Base-by-base conservation (phyloP, 2,888 invertebrate species). In the Ochropacha duplaris region DNA sequence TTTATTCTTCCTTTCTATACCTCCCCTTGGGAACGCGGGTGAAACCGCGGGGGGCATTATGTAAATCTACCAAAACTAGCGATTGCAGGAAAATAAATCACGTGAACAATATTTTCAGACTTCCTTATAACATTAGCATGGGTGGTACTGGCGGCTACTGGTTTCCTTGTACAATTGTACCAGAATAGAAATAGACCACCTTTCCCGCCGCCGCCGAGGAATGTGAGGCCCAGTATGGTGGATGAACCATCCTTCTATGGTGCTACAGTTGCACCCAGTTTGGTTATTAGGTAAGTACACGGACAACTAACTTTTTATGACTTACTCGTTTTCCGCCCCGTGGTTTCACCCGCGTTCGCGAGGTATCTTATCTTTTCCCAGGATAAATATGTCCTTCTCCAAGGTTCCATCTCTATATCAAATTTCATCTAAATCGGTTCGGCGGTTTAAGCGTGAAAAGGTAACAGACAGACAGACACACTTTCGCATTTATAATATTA, bases 181-280 rank as follows among this genome's bases (percentile, higher is more conserved):
- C 83, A 93, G 57, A 94, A 94, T 74, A 82, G 86, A 16, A 93
- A 94, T 12, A 88, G 92, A 57, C 94, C 95, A 0, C 95, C 95
- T 0, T 96, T 96, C 83, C 95, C 95, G 0, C 94, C 95, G 0
- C 94, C 94, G 0, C 88, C 91, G 0, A 64, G 90, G 22, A 95
- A 86, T 67, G 87, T 78, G 69, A 84, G 81, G 71, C 92, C 73
- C 84, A 91, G 72, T 44, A 44, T 44, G 72, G 79, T 66, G 0
- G 75, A 68, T 5, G 59, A 69, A 1, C 50, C 60, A 5, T 65
- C 56, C 49, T 78, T 44, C 19, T 44, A 9, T 19, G 44, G 44
- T 9, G 44, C 44, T 8, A 44, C 44, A 19, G 1, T 19, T 44
- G 44, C 44, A 19, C 19, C 44, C 19, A 19, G 19, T 44, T 2